Base-by-base conservation (phyloP, 2,797 vertebrate species). In the Sebastes iracundus region DNA sequence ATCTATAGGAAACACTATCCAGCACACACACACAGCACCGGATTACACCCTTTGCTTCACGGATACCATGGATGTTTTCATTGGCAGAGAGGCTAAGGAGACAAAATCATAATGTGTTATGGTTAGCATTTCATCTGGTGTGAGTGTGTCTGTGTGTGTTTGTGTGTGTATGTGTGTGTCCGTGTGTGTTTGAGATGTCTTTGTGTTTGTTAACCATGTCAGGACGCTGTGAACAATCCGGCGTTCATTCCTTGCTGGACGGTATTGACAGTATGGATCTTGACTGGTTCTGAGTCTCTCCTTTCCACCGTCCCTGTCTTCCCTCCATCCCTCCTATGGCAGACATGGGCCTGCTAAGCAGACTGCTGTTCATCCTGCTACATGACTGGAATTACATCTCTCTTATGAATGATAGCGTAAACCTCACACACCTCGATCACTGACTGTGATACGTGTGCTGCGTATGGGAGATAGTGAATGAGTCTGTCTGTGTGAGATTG, bases 351-450 rank as follows among this genome's bases (percentile, higher is more conserved):
- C 92, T 91, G 87, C 89, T 93, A 71, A 90, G 79, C 70, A 94
- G 92, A 94, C 93, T 94, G 82, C 85, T 94, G 62, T 94, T 94
- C 90, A 94, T 95, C 88, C 86, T 94, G 89, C 94, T 95, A 87
- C 94, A 94, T 93, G 94, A 95, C 91, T 95, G 95, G 95, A 94
- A 94, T 92, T 92, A 91, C 91, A 90, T 84, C 63, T 90, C 61
- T 82, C 88, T 79, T 63, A 87, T 93, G 85, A 92, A 90, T 89
- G 87, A 90, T 27, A 91, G 80, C 63, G 55, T 93, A 84, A 87
- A 90, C 66, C 86, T 77, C 38, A 81, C 75, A 88, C 88, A 85
- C 81, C 61, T 79, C 42, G 83, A 92, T 85, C 32, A 28, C 84
- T 81, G 80, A 66, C 64, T 82, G 79, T 70, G 69, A 75, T 68